A percentile compares a stretch with the other conserved stretches of the same genome.
phyloP scores from a whole-genome alignment of 2,888 invertebrate genomes.

The Didymodactylos carnosus region DNA sequence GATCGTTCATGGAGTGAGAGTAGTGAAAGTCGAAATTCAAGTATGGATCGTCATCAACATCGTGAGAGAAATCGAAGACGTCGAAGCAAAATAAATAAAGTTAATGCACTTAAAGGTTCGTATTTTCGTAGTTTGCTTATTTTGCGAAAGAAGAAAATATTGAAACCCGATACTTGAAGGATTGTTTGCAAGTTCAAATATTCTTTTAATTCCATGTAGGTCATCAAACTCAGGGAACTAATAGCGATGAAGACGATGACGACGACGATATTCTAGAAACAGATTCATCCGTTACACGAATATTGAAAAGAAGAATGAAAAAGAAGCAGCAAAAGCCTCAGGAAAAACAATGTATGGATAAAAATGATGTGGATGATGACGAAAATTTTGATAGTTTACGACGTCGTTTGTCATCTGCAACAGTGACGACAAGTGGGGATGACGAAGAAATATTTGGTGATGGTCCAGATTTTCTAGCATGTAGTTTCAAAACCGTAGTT shows the following conservation, averaged over 20 bases:
- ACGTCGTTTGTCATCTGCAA: background rate
- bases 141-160: no score
- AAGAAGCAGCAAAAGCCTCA: background rate
- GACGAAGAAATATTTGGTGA: background rate
- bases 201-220: no score
- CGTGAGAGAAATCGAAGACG: no score
- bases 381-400: background rate
- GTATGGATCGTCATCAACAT: no score
- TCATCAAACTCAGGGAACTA: no score
- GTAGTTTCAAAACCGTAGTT: background rate
- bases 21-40: background rate
- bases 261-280: background rate
- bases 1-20: background rate
- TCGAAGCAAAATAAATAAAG: no score
- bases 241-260: background rate
- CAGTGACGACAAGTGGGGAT: background rate
- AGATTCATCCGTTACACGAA: background rate
- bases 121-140: no score
- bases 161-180: no score
- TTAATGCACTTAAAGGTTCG: no score
- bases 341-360: background rate
- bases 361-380: background rate
- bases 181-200: no score
- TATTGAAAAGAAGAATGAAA: background rate
- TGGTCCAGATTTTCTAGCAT: background rate